These are phyloP conservation scores for Lutjanus erythropterus DNA, from an alignment of 2,113 vertebrate genomes.

Conservation along the genomic window DNA sequence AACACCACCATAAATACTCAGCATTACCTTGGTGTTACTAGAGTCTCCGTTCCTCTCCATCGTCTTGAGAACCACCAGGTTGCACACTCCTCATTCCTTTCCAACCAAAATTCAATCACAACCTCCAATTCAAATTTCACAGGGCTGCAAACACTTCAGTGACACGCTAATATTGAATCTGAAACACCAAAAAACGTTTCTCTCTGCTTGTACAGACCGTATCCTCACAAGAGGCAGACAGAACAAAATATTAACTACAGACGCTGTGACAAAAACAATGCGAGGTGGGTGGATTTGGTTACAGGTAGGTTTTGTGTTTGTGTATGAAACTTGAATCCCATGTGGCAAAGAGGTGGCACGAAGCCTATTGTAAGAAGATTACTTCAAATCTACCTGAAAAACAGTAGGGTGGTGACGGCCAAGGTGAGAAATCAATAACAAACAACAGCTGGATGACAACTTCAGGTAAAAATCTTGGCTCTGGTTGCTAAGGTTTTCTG, in stretches of 20 bases:
- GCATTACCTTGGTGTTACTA: conserved; percentile 13
- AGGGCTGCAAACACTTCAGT: not conserved
- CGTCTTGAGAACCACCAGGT: conserved; percentile 3
- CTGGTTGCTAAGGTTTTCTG: not conserved
- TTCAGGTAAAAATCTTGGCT: not conserved
- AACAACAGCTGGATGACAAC: not conserved
- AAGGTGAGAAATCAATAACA: not conserved
- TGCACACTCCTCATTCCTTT: conserved; percentile 4
- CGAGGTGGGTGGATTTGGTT: conserved; percentile 40
- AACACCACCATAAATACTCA: not conserved
- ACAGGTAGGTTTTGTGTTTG: conserved; percentile 29
- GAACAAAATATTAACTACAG: conserved; percentile 37
- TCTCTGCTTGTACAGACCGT: not conserved
- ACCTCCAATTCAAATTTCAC: not conserved
- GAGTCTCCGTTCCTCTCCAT: not conserved
- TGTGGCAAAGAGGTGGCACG: not conserved
- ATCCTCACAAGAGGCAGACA: not conserved
- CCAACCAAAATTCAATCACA: not conserved
- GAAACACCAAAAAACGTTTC: not conserved
- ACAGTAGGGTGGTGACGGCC: not conserved
- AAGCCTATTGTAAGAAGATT: conserved; percentile 17
- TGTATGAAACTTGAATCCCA: conserved; percentile 29
- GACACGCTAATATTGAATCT: not conserved
- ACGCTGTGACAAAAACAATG: conserved; percentile 23
- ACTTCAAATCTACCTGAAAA: conserved; percentile 14